These are phyloP conservation scores for Haliclona indistincta DNA, from an alignment of 37 sponge, comb jelly and placozoan species.

Conservation along the genomic window DNA sequence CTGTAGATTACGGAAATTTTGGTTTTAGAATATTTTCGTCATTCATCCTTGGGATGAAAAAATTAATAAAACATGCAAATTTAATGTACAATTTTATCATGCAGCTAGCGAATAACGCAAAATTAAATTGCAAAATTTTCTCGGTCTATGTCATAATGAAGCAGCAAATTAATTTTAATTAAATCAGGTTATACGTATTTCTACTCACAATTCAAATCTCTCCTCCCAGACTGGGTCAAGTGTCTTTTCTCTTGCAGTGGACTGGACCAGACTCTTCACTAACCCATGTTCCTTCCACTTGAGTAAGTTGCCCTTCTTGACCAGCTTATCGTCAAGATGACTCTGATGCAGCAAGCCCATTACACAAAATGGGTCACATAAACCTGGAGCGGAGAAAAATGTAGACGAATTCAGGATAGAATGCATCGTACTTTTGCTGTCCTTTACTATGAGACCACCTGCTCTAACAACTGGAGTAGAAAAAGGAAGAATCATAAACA, in stretches of 20 bases:
- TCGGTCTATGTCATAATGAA: too few species aligned
- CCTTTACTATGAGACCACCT: conserved; percentile 2
- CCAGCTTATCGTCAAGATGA: not conserved
- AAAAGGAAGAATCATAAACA: not conserved
- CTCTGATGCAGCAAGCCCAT: conserved; percentile 31
- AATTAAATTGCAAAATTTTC: too few species aligned
- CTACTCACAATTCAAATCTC: conserved; percentile 54
- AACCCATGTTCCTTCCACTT: conserved; percentile 32
- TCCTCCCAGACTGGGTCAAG: conserved; percentile 66
- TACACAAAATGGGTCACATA: conserved; percentile 66
- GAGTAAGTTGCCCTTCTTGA: conserved; percentile 16
- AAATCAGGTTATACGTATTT: not conserved
- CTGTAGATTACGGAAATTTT: too few species aligned
- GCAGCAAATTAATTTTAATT: not conserved
- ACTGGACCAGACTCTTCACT: conserved; percentile 10
- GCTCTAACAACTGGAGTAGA: conserved; percentile 27
- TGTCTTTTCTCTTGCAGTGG: conserved; percentile 37
- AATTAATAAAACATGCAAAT: too few species aligned
- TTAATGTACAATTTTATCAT: too few species aligned
- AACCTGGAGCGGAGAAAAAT: conserved; percentile 22
- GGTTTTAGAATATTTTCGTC: too few species aligned
- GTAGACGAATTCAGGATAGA: not conserved
- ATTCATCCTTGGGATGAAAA: too few species aligned
- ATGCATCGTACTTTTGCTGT: not conserved
- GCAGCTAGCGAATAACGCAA: too few species aligned